These are phyloP conservation scores for Mastigias papua DNA, from an alignment of 30 jellyfish, hydroid and myxozoan genomes.

Conservation along the genomic window DNA sequence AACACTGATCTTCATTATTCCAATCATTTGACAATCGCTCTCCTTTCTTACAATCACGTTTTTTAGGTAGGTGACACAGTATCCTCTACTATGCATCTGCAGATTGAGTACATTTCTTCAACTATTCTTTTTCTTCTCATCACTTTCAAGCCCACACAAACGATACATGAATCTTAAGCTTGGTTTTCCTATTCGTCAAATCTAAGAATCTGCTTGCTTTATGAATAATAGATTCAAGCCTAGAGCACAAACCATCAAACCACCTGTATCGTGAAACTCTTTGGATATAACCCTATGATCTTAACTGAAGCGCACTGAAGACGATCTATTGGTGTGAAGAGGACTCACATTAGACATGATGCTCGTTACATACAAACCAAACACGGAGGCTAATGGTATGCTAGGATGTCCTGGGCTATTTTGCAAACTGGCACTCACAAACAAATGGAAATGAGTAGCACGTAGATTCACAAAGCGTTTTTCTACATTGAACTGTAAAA, in stretches of 20 bases:
- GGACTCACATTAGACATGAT: background rate
- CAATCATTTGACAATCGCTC: background rate
- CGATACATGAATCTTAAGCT: background rate
- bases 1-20: background rate
- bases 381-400: no score
- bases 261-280: constrained; percentile 28
- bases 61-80: background rate
- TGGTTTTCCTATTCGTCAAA: background rate
- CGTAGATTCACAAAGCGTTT: no score
- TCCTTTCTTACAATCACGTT: background rate
- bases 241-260: constrained; percentile 22
- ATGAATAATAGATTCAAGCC: constrained; percentile 13
- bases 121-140: no score
- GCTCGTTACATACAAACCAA: no score
- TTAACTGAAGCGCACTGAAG: background rate
- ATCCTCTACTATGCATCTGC: background rate
- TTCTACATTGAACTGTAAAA: no score
- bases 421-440: no score
- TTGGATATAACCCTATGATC: constrained; percentile 38
- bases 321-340: background rate
- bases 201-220: background rate
- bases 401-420: no score
- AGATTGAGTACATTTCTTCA: no score
- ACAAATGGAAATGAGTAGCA: no score
- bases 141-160: background rate